phyloP scores from a whole-genome alignment of 2,113 vertebrate species.

The Microcebus tavaratra region DNA sequence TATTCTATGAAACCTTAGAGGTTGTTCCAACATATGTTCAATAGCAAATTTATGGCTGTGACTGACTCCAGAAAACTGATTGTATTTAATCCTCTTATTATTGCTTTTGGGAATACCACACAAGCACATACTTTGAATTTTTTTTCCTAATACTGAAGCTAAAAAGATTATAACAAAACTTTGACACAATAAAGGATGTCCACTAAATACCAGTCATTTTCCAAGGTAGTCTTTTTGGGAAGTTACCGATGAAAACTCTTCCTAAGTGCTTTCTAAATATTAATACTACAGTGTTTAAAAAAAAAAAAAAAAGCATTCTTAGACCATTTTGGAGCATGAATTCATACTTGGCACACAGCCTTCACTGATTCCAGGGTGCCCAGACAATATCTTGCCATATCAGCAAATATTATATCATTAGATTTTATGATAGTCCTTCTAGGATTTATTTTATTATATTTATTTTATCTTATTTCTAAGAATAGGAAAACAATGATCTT shows the following conservation, averaged over 20 bases:
- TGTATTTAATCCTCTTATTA: conserved; percentile 61
- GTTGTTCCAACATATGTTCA: conserved; percentile 25
- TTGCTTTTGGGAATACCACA: conserved; percentile 57
- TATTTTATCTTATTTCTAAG: background rate
- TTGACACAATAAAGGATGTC: conserved; percentile 40
- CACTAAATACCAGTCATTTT: conserved; percentile 64
- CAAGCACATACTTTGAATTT: conserved; percentile 44
- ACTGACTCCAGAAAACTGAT: conserved; percentile 55
- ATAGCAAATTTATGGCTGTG: conserved; percentile 53
- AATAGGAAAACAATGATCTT: background rate
- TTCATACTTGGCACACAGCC: background rate
- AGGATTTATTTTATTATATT: background rate
- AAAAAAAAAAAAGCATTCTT: background rate
- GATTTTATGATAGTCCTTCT: background rate
- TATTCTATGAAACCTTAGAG: conserved; percentile 55
- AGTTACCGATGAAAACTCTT: conserved; percentile 32
- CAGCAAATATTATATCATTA: background rate
- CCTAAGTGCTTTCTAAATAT: conserved; percentile 57
- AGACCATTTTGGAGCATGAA: background rate
- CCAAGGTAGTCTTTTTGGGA: conserved; percentile 16
- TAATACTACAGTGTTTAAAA: background rate
- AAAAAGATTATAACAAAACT: conserved; percentile 47
- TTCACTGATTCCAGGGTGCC: background rate
- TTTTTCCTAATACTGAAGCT: conserved; percentile 28
- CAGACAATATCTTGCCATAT: background rate